phyloP scores from a whole-genome alignment of 2,113 vertebrate genomes.

The Podilymbus podiceps region DNA sequence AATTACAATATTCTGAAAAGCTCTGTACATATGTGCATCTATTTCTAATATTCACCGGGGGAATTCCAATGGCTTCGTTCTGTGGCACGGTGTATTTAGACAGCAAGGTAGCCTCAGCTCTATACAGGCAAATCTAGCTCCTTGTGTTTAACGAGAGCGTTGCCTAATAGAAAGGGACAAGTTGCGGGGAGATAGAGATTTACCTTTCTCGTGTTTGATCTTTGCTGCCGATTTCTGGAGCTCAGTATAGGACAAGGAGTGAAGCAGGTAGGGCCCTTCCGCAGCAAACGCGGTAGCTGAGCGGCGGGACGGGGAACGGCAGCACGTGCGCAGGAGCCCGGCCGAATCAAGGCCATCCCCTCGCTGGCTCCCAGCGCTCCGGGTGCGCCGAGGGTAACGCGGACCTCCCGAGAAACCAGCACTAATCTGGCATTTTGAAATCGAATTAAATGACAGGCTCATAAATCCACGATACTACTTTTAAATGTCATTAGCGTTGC shows the following conservation, averaged over 20 bases:
- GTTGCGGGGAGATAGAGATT: accelerated
- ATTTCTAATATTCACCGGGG: neutral
- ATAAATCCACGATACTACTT: neutral
- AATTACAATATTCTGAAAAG: slow-evolving; percentile 3
- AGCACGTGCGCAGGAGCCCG: neutral
- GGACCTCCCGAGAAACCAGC: neutral
- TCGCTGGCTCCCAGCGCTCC: neutral
- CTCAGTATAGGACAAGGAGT: accelerated
- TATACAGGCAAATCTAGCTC: neutral
- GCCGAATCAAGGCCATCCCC: neutral
- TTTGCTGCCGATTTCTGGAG: neutral
- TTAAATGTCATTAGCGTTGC: neutral
- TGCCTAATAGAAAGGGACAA: neutral
- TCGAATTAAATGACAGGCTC: neutral
- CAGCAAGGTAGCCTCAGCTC: neutral
- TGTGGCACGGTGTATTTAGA: neutral
- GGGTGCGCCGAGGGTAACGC: accelerated
- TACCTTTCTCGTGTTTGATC: neutral
- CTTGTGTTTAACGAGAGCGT: accelerated
- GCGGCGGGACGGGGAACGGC: neutral
- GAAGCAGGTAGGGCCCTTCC: accelerated
- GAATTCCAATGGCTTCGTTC: neutral
- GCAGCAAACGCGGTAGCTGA: accelerated
- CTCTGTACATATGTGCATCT: neutral
- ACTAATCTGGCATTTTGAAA: neutral